phyloP scores from a whole-genome alignment of 2,888 invertebrate genomes.

The Ochropacha duplaris region DNA sequence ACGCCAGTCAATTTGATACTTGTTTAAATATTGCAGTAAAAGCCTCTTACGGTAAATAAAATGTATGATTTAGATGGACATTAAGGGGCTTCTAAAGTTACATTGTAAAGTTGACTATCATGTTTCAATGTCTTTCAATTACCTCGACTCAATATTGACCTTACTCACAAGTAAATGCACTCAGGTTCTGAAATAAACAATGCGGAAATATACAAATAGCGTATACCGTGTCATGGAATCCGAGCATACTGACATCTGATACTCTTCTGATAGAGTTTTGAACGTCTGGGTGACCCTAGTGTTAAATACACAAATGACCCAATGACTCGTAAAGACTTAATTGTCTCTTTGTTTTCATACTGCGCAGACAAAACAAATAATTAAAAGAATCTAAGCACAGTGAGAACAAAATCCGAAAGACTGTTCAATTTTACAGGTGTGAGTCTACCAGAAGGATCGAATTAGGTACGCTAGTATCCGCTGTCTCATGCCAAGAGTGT shows the following conservation, averaged over 20 bases:
- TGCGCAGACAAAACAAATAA: not conserved
- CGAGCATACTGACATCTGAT: not conserved
- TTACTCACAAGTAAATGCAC: not conserved
- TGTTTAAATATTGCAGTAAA: not conserved
- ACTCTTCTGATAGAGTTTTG: not conserved
- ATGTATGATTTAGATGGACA: conserved; percentile 10
- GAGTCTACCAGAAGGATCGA: conserved; percentile 15
- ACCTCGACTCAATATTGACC: conserved; percentile 22
- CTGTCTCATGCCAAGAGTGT: conserved; percentile 38
- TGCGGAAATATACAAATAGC: not conserved
- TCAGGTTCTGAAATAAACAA: not conserved
- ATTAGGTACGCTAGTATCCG: conserved; percentile 26
- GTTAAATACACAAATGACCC: too few species aligned
- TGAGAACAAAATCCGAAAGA: not conserved
- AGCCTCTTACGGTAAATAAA: not conserved
- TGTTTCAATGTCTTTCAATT: conserved; percentile 26
- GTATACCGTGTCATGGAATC: not conserved
- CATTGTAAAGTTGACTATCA: conserved; percentile 18
- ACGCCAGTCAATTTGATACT: not conserved
- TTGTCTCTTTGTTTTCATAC: not conserved
- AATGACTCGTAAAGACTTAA: too few species aligned
- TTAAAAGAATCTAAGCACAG: not conserved
- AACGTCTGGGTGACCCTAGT: not conserved
- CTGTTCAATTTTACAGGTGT: not conserved
- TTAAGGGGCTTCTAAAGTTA: conserved; percentile 18